These are phyloP conservation scores for Yponomeuta cagnagella DNA, from an alignment of 2,888 invertebrate species.

Conservation along the genomic window DNA sequence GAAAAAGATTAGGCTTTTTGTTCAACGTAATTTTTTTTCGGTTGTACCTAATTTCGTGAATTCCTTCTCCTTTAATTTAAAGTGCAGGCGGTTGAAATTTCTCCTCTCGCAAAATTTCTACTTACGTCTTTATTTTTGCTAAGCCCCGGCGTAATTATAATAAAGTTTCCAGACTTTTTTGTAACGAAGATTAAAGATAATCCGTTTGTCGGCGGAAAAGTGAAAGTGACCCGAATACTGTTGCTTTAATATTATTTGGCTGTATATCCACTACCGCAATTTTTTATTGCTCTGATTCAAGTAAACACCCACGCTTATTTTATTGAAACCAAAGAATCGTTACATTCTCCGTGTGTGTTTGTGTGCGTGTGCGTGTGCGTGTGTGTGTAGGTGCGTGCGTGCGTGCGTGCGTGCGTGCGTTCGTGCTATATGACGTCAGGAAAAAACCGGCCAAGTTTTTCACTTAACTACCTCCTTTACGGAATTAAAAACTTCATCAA, in stretches of 20 bases:
- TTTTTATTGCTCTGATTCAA: too few species aligned
- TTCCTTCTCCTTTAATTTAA: not conserved
- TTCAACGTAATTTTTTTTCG: not conserved
- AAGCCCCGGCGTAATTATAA: not conserved
- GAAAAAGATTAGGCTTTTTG: slow-evolving; percentile 10
- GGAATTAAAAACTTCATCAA: too few species aligned
- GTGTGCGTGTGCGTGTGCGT: too few species aligned
- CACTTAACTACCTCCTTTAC: too few species aligned
- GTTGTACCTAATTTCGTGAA: not conserved
- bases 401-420: too few species aligned
- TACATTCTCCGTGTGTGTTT: too few species aligned
- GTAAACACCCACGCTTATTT: too few species aligned
- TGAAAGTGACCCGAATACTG: not conserved
- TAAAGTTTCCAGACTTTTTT: not conserved
- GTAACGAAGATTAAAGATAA: not conserved
- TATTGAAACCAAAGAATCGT: too few species aligned
- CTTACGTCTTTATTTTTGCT: not conserved
- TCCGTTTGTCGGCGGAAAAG: not conserved
- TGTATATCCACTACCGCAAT: too few species aligned
- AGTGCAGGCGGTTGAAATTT: not conserved
- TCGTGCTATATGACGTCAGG: too few species aligned
- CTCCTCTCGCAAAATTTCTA: not conserved
- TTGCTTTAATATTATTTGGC: not conserved
- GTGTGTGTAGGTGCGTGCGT: too few species aligned
- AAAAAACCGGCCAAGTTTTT: too few species aligned